Conservation (phyloP, 2,888 invertebrate genomes). For the Sminthurides aquaticus region DNA sequence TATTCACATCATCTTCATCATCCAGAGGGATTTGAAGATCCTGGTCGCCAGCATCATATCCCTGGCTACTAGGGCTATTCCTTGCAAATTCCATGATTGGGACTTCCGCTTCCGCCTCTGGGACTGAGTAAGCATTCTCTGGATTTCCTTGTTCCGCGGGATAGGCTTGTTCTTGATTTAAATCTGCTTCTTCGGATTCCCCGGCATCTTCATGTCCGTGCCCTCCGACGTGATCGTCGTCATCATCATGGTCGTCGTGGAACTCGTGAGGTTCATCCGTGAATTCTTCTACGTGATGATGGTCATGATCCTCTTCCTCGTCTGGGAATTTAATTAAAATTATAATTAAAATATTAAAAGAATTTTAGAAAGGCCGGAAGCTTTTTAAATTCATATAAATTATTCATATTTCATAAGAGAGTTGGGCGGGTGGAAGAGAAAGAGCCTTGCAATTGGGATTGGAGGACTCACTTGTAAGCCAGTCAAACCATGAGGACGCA, state of each 20-base stretch:
- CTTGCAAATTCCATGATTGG: too few species aligned
- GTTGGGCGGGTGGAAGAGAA: too few species aligned
- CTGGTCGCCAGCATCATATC: too few species aligned
- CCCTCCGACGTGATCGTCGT: neutral
- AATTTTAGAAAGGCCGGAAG: neutral
- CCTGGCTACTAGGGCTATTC: too few species aligned
- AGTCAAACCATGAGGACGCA: conserved; percentile 18
- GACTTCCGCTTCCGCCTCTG: neutral
- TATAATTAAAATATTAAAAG: neutral
- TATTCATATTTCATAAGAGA: too few species aligned
- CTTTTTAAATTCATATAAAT: too few species aligned
- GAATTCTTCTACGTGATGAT: conserved; percentile 18
- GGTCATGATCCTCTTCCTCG: conserved; percentile 17
- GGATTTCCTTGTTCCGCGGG: too few species aligned
- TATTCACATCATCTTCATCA: neutral
- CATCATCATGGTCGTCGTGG: conserved; percentile 16
- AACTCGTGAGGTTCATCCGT: conserved; percentile 16
- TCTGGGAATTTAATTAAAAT: conserved; percentile 6
- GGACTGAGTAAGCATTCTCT: neutral
- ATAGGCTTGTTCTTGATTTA: neutral
- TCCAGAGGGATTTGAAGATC: neutral
- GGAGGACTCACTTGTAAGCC: conserved; percentile 20
- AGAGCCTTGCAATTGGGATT: too few species aligned
- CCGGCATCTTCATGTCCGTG: neutral
- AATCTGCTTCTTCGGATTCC: neutral